Evolutionary conservation across 1,140 invertebrate species (phyloP), one percentile per base, ranked within the genome.

Genomic region (Penaeus chinensis): DNA sequence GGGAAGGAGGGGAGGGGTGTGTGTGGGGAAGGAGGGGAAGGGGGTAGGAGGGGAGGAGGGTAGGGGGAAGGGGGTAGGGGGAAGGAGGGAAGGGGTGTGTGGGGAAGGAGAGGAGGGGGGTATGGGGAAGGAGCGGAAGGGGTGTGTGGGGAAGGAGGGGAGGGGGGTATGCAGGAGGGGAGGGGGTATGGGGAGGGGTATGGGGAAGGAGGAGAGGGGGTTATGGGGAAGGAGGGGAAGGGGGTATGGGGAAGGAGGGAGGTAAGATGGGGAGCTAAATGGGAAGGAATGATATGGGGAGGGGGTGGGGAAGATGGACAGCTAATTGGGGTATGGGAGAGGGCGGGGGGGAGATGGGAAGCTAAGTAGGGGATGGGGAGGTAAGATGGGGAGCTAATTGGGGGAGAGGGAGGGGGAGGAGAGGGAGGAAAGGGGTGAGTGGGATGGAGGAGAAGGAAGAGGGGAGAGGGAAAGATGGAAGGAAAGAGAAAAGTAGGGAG

Each of bases 261-360:
- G n/a, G n/a, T n/a, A n/a, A 32, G 32, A 32, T 1, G 32, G 32
- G 32, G n/a, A n/a, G 69, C n/a, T n/a, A 74, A 32, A 20, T n/a
- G 37, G 71, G 16, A 32, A 74, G 71, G 18, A 24, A 32, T 74
- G 71, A n/a, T 74, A 32, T 27, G 71, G 71, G 71, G 71, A 74
- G 24, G 71, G 71, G 5, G 5, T 27, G 71, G 71, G 71, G 71
- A 66, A 74, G 71, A 74, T 74, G 24, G 5, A 74, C 71, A 74
- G 16, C 71, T 74, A 74, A 27, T 74, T 27, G 37, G 71, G 16
- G 71, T 74, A 74, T 74, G 24, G 71, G 71, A 74, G 54, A 54
- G 32, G 32, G 54, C 22, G 47, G 13, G 54, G 37, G 19, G 42
- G 19, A 22, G 32, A 79, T 47, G 77, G 19, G 77, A 79, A 24